Conservation (phyloP, 2,113 vertebrate genomes). For the Tupaia chinensis region DNA sequence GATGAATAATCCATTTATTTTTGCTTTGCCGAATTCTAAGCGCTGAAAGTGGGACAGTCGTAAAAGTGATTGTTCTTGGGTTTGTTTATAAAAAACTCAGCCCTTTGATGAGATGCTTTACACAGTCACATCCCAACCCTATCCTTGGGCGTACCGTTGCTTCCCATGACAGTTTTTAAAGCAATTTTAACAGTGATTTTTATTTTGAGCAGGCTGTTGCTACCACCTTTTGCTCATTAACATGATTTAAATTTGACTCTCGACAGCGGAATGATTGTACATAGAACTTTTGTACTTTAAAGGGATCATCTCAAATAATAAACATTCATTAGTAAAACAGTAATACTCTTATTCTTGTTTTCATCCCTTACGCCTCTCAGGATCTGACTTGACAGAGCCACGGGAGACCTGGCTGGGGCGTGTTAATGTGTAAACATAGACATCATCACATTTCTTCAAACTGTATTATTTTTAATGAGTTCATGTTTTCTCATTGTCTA, state of each 20-base stretch:
- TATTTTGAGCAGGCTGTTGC: neutral
- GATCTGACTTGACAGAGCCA: neutral
- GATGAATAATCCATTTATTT: slow-evolving; percentile 1
- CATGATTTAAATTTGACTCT: slow-evolving; percentile 23
- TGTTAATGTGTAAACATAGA: neutral
- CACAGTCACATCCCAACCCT: neutral
- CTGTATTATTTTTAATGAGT: neutral
- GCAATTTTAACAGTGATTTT: neutral
- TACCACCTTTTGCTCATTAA: slow-evolving; percentile 16
- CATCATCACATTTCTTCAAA: neutral
- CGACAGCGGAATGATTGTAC: slow-evolving; percentile 27
- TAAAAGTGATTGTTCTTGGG: neutral
- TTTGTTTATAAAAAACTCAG: neutral
- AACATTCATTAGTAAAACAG: neutral
- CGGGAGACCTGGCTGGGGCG: neutral
- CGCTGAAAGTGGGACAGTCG: neutral
- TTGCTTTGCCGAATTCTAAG: neutral
- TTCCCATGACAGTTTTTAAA: neutral
- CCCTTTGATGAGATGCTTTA: neutral
- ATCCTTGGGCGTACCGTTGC: neutral
- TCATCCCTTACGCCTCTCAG: neutral
- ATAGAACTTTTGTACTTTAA: slow-evolving; percentile 26
- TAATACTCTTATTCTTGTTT: neutral
- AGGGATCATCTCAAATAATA: neutral
- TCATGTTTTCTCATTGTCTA: neutral